Evolutionary conservation across 2,888 invertebrate species (phyloP).

Genomic region (Drosophila eohydei): DNA sequence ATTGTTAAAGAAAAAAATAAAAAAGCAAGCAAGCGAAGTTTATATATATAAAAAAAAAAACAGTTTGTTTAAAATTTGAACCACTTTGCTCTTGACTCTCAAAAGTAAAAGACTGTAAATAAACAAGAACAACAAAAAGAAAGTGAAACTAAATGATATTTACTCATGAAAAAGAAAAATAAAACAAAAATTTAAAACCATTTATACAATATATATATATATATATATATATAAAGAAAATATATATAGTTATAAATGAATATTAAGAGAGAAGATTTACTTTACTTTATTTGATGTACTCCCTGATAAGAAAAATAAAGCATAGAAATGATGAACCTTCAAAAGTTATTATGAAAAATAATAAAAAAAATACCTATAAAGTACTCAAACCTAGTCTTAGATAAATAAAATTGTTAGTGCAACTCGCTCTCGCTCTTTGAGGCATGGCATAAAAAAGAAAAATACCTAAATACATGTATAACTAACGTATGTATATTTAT

Average conservation of each 20-base stretch:
- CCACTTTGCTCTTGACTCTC: slow-evolving; percentile 79
- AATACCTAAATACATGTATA: slow-evolving; percentile 46
- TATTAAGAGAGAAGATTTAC: slow-evolving; percentile 47
- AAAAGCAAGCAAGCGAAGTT: slow-evolving; percentile 5
- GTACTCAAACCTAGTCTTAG: slow-evolving; percentile 55
- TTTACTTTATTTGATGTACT: slow-evolving; percentile 60
- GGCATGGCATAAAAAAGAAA: slow-evolving; percentile 13
- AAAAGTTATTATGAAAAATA: slow-evolving; percentile 65
- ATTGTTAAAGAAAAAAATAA: slow-evolving; percentile 37
- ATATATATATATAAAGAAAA: slow-evolving; percentile 39
- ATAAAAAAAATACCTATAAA: slow-evolving; percentile 48
- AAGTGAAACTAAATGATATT: slow-evolving; percentile 75
- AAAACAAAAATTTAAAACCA: slow-evolving; percentile 49
- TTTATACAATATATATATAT: slow-evolving; percentile 50
- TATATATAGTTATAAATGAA: slow-evolving; percentile 33
- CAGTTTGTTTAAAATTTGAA: slow-evolving; percentile 56
- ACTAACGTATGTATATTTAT: slow-evolving; percentile 20
- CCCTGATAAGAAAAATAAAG: slow-evolving; percentile 15
- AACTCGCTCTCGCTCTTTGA: slow-evolving; percentile 27
- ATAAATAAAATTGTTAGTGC: slow-evolving; percentile 59
- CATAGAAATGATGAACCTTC: slow-evolving; percentile 44
- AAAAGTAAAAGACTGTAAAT: slow-evolving; percentile 80
- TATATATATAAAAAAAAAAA: slow-evolving; percentile 45
- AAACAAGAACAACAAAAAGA: slow-evolving; percentile 45
- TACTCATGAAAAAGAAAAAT: slow-evolving; percentile 51